phyloP scores from a whole-genome alignment of 1,140 invertebrate species.

The Psix sp. region DNA sequence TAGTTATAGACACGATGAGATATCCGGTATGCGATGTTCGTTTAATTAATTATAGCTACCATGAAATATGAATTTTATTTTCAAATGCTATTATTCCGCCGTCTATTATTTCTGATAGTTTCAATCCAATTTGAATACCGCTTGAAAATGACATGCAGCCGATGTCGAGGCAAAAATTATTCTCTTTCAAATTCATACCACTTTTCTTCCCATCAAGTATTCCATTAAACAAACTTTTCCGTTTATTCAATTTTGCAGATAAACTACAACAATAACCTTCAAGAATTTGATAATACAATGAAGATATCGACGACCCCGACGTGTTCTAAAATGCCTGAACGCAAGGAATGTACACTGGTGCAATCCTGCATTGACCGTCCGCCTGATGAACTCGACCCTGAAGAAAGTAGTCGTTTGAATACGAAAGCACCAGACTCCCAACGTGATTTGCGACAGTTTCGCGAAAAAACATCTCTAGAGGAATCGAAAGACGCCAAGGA shows the following conservation, averaged over 20 bases:
- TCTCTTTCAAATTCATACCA: no score
- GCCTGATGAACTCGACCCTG: conserved; percentile 16
- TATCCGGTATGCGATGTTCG: no score
- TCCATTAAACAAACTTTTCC: no score
- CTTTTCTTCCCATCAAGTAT: no score
- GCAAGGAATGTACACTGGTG: conserved; percentile 65
- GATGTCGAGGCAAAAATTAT: no score
- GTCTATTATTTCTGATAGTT: no score
- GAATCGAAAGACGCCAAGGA: conserved; percentile 59
- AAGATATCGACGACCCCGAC: conserved; percentile 72
- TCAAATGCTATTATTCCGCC: no score
- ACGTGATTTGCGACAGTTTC: conserved; percentile 66
- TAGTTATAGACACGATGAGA: no score
- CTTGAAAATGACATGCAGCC: no score
- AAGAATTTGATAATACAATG: conserved; percentile 66
- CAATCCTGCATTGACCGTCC: conserved; percentile 58
- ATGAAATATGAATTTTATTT: no score
- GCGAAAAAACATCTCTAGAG: conserved; percentile 58
- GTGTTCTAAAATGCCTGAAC: conserved; percentile 66
- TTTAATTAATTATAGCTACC: no score
- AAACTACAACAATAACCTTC: conserved; percentile 68
- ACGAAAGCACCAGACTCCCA: conserved; percentile 42
- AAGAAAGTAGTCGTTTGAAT: conserved; percentile 41
- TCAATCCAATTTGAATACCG: no score
- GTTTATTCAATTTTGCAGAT: conserved; percentile 56